A percentile compares a stretch with the other conserved stretches of the same genome.
These are phyloP conservation scores for Archivesica marissinica DNA, from an alignment of 1,140 invertebrate species.

Conservation along the genomic window DNA sequence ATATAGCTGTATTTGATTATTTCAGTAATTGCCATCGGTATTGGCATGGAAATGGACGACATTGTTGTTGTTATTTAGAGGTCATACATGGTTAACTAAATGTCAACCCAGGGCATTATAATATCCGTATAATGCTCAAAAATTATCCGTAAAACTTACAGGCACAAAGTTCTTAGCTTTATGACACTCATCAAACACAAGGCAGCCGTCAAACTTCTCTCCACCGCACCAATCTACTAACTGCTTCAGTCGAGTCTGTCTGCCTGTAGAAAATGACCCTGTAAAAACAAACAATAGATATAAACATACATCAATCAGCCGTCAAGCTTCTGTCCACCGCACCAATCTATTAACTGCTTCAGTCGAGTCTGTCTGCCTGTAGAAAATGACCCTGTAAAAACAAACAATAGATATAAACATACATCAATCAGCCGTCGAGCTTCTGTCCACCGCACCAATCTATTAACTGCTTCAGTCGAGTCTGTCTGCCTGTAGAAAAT, in stretches of 20 bases:
- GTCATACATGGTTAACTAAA: too few species aligned
- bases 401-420: neutral
- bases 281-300: slow-evolving; percentile 74
- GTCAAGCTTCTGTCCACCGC: slow-evolving; percentile 76
- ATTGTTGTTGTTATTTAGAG: too few species aligned
- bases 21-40: too few species aligned
- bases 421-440: slow-evolving; percentile 77
- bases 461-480: slow-evolving; percentile 78
- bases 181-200: slow-evolving; percentile 82
- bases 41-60: too few species aligned
- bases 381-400: slow-evolving; percentile 65
- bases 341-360: slow-evolving; percentile 79
- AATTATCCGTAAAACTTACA: slow-evolving; percentile 65
- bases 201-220: slow-evolving; percentile 79
- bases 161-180: slow-evolving; percentile 82
- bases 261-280: slow-evolving; percentile 67
- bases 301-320: slow-evolving; percentile 81
- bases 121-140: neutral
- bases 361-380: slow-evolving; percentile 68
- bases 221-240: slow-evolving; percentile 81
- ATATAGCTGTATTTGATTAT: too few species aligned
- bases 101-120: too few species aligned
- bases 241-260: slow-evolving; percentile 76
- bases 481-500: slow-evolving; percentile 66
- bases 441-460: slow-evolving; percentile 80